Evolutionary conservation across 2,113 vertebrate species (phyloP).

Genomic region (Globicephala melas): DNA sequence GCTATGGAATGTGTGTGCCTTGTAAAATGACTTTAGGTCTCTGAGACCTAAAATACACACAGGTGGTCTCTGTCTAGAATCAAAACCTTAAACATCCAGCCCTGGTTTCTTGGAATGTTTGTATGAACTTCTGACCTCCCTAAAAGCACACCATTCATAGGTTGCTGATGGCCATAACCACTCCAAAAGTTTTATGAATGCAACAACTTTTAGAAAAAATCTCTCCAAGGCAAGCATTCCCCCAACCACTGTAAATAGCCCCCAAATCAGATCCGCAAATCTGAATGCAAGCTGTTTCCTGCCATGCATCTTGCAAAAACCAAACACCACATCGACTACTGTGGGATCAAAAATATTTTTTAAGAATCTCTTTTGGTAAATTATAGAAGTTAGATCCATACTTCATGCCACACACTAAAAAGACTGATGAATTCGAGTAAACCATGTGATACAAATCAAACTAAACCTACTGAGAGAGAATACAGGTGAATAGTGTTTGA

Average conservation of each 20-base stretch:
- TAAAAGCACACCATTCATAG: constrained; percentile 46
- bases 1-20: not conserved
- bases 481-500: not conserved
- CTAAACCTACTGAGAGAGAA: not conserved
- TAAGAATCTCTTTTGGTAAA: not conserved
- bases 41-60: not conserved
- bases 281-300: not conserved
- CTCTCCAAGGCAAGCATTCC: constrained; percentile 9
- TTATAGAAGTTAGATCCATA: not conserved
- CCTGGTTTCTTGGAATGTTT: constrained; percentile 53
- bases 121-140: constrained; percentile 66
- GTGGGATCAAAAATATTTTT: constrained; percentile 12
- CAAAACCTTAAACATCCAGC: constrained; percentile 47
- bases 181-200: constrained; percentile 55
- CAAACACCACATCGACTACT: not conserved
- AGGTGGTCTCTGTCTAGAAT: constrained; percentile 44
- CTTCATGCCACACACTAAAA: not conserved
- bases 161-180: constrained; percentile 43
- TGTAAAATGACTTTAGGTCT: constrained; percentile 25
- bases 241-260: not conserved
- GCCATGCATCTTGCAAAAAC: not conserved
- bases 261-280: not conserved
- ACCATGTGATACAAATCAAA: not conserved
- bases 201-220: constrained; percentile 20
- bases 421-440: not conserved